A percentile compares a stretch with the other conserved stretches of the same genome.
These are phyloP conservation scores for Synergus laeviventris DNA, from an alignment of 2,888 invertebrate genomes.

Conservation along the genomic window DNA sequence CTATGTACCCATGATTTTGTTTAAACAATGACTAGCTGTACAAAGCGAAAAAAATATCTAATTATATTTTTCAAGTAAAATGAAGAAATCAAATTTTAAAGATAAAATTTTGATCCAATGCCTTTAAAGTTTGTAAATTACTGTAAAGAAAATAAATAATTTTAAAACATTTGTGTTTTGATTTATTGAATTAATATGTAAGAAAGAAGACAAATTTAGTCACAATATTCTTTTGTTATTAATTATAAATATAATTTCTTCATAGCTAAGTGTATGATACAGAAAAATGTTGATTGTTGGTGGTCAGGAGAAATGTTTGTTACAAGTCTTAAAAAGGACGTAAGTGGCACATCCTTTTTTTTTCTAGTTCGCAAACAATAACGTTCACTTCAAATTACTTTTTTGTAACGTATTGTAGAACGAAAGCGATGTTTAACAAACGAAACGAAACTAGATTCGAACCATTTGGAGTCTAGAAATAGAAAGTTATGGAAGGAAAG, in stretches of 20 bases:
- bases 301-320: slow-evolving; percentile 53
- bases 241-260: slow-evolving; percentile 72
- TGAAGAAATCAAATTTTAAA: too few relatives aligned
- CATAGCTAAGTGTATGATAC: slow-evolving; percentile 69
- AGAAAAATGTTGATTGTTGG: slow-evolving; percentile 61
- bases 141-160: background rate
- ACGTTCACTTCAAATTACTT: background rate
- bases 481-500: background rate
- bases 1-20: too few relatives aligned
- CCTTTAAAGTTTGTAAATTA: too few relatives aligned
- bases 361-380: slow-evolving; percentile 7
- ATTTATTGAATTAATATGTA: background rate
- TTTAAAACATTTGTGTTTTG: background rate
- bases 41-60: too few relatives aligned
- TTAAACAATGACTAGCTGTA: too few relatives aligned
- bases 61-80: too few relatives aligned
- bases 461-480: background rate
- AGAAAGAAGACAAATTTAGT: background rate
- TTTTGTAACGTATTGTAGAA: background rate
- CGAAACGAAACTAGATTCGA: background rate
- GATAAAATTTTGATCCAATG: too few relatives aligned
- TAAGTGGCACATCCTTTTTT: slow-evolving; percentile 37
- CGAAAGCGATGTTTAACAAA: background rate
- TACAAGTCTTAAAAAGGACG: slow-evolving; percentile 48
- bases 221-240: slow-evolving; percentile 59